Evolutionary conservation across 2,113 vertebrate genomes (phyloP), one percentile per base, ranked within the genome.

Genomic region (Clarias magur): DNA sequence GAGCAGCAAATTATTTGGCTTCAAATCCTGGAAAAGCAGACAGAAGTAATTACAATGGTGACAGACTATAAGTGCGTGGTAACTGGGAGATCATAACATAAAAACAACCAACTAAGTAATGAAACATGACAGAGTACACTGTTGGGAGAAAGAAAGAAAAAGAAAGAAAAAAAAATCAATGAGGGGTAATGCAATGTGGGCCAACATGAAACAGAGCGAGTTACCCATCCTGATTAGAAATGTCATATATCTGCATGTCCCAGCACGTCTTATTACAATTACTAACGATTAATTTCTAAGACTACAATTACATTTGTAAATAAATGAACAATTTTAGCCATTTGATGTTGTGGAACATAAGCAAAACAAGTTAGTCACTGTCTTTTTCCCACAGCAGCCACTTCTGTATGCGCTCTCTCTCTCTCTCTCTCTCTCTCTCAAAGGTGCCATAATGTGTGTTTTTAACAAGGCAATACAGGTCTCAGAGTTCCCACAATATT

Each of bases 1-100:
- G 78, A 99, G 89, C 86, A 99, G 91, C 89, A 99, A 94, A 90
- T 99, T 99, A 93, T 99, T 99, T 87, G 98, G 98, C 91, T 99
- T 99, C 86, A 99, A 94, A 95, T 99, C 98, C 98, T 99, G 78
- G 38, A 82, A 82, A 17, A 48, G 3, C 70, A 30, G 23, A 27
- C 34, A 76, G 38, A 27, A 80, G 76, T 3, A 57, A 21, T 73
- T 23, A 73, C 53, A 57, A 12, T 10, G 11, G 13, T 15, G 38
- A 4, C n/a, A 23, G 9, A 68, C 4, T n/a, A 8, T 62, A 60
- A 85, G 9, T 27, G 38, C 27, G 53, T 17, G 8, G 42, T 38
- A 59, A 73, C 19, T 54, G 17, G 19, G n/a, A 38, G 27, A 23
- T 8, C 15, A 4, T 30, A 8, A 65, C 12, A 59, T 9, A 63